Base-by-base conservation (phyloP, 2,113 vertebrate species). In the Chitala chitala region DNA sequence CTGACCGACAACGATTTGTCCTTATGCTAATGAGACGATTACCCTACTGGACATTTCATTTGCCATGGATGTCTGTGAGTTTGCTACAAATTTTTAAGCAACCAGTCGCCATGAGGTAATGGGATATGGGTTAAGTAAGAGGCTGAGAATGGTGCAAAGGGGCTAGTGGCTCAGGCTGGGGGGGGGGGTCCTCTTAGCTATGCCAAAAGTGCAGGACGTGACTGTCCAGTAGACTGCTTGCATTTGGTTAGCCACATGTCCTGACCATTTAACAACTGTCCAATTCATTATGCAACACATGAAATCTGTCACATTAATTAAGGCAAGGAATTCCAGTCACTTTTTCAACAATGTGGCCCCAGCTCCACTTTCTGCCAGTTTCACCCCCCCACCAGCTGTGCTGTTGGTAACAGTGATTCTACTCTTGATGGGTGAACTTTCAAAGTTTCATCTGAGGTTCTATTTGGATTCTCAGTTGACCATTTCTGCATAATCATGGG, bases 1-100 rank as follows among this genome's bases (percentile, higher is more conserved):
- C 29, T 68, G 24, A 48, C 46, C 24, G 64, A 68, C 64, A 68
- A 68, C 26, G 64, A 48, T 42, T 68, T 68, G 15, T 68, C 64
- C 24, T 44, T 46, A 68, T 68, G 40, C 64, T 24, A 48, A 68
- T 68, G 64, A 68, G 24, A 38, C 24, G 9, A 44, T 15, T 42
- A 29, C 42, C 40, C 40, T 46, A 26, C 33, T 68, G 64, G 64
- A 42, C 42, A 46, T 46, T 46, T 44, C 40, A n/a, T 42, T 68
- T 68, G 42, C 4, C 64, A 9, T 13, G 42, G 12, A 29, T 44
- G 38, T 68, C 42, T 24, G 15, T 68, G 12, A 22, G 42, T 46
- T 5, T 4, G 42, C 40, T 44, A 61, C 29, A 3, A 40, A 44
- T 20, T 44, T 10, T 46, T 20, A 68, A 42, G 38, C 64, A n/a